Conservation (phyloP, 2,113 vertebrate species). For the Brienomyrus brachyistius region DNA sequence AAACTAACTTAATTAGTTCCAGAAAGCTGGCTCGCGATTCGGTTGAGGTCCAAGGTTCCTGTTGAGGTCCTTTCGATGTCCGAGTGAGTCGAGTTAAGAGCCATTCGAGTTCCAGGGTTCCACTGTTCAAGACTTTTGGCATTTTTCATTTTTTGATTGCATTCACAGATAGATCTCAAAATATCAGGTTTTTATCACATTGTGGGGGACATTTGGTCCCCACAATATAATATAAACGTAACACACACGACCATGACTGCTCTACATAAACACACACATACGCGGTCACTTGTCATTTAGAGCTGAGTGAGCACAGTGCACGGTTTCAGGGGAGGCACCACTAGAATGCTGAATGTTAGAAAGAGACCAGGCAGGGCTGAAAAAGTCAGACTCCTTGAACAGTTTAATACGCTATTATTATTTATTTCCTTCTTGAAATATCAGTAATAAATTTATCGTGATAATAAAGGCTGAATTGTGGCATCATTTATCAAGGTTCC, state of each 20-base stretch:
- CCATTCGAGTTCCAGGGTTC: too few relatives aligned
- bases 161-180: too few relatives aligned
- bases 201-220: too few relatives aligned
- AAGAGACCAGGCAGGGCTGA: neutral
- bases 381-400: neutral
- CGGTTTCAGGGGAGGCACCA: rapidly evolving
- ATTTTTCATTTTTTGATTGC: too few relatives aligned
- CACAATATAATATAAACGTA: too few relatives aligned
- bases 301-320: neutral
- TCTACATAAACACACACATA: neutral
- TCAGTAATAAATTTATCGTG: neutral
- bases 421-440: neutral
- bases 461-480: neutral
- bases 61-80: too few relatives aligned
- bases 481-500: neutral
- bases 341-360: neutral
- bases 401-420: neutral
- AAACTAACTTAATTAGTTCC: too few relatives aligned
- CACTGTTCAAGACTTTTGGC: too few relatives aligned
- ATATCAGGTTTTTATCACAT: too few relatives aligned
- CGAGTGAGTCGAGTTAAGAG: too few relatives aligned
- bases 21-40: too few relatives aligned
- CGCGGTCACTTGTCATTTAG: neutral
- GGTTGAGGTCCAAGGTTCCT: too few relatives aligned
- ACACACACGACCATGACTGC: neutral